A percentile compares a stretch with the other conserved stretches of the same genome.
Conservation (phyloP, 2,888 invertebrate genomes). For the Zaprionus lineosus region DNA sequence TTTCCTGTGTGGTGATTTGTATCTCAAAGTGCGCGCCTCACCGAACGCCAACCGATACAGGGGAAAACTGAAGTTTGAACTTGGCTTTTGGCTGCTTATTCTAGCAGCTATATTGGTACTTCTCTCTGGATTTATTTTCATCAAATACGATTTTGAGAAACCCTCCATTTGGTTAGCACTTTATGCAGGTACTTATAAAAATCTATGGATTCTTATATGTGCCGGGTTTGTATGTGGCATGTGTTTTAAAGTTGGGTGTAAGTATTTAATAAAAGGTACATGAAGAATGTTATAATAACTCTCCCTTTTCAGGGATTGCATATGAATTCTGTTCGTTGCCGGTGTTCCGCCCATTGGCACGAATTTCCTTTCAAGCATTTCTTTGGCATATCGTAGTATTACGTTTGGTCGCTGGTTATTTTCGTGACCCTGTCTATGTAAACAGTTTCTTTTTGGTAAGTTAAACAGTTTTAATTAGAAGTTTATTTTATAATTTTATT, state of each 20-base stretch:
- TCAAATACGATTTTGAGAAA: slow-evolving; percentile 72
- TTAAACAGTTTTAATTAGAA: not conserved
- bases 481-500: not conserved
- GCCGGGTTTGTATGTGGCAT: slow-evolving; percentile 70
- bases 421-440: slow-evolving; percentile 71
- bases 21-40: slow-evolving; percentile 44
- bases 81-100: slow-evolving; percentile 56
- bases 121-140: slow-evolving; percentile 72
- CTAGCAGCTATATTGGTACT: slow-evolving; percentile 52
- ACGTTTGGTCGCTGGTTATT: slow-evolving; percentile 54
- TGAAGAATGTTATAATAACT: too few species aligned
- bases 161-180: slow-evolving; percentile 81
- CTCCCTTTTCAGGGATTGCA: slow-evolving; percentile 57
- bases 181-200: slow-evolving; percentile 82
- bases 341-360: slow-evolving; percentile 70
- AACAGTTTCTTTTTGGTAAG: slow-evolving; percentile 69
- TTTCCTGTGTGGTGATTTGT: slow-evolving; percentile 68
- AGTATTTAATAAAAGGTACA: too few species aligned
- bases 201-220: slow-evolving; percentile 80
- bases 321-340: slow-evolving; percentile 63
- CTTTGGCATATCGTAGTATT: slow-evolving; percentile 75
- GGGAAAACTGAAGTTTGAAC: slow-evolving; percentile 53
- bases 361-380: slow-evolving; percentile 79
- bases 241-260: slow-evolving; percentile 80
- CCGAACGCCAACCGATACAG: not conserved